Base-by-base conservation (phyloP, 2,888 invertebrate species). In the Cerastis rubricosa region DNA sequence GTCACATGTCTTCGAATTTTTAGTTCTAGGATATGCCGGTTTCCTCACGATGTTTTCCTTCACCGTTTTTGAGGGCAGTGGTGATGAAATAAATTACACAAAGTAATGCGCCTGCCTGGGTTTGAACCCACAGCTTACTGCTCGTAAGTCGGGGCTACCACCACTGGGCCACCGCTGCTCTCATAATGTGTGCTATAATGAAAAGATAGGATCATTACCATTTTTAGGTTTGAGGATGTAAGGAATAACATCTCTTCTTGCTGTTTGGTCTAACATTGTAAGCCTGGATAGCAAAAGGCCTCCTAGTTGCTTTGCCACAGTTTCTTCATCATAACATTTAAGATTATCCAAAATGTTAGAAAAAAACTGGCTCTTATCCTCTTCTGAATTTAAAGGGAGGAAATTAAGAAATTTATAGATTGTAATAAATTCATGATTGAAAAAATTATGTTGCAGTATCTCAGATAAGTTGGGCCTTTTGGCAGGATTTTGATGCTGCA, bases 381-480 rank as follows among this genome's bases (percentile, higher is more conserved):
- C 96, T 86, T 98, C 98, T 76, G 97, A 97, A 93, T 99, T 99
- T 57, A 99, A 92, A 1, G 99, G 98, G 72, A 99, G 95, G 91
- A 98, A 98, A 87, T 97, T 97, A 0, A 99, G 96, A 94, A 99
- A 99, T 83, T 98, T 98, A 92, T 98, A 98, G 86, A 99, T 98
- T 40, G 97, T 96, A 80, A 99, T 98, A 92, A 99, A 99, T 89
- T 98, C 98, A 91, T 99, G 98, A 88, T 98, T 98, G 91, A 98
- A 99, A 94, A 98, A 98, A 66, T 97, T 97, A 94, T 99, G 98
- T 71, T 97, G 94, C 5, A 98, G 94, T 49, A 98, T 95, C 40
- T 97, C 97, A 12, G 97, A 97, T 51, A 99, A 95, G 81, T 97
- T 97, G 7, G 98, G 98, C 74, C 99, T 97, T 86, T 97, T 94